Evolutionary conservation across 2,113 vertebrate species (phyloP), one percentile per base, ranked within the genome.

Genomic region (Leuciscus idus): DNA sequence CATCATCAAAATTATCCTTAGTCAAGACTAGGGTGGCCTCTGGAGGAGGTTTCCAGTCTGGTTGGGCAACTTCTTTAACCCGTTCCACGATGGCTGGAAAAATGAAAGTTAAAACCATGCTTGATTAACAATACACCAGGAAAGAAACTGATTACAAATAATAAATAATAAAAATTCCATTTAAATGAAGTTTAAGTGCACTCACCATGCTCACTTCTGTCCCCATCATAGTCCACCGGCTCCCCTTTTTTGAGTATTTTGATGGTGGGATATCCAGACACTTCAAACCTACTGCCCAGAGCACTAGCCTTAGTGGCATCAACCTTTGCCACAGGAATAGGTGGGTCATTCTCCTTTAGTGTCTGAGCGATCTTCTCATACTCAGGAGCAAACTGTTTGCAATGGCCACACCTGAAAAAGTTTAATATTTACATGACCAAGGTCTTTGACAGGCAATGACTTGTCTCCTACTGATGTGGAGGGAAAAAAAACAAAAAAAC

Each of bases 241-340:
- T 99, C 95, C 3, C 98, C 97, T 17, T 97, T 98, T 89, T 99
- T 99, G 52, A 99, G 88, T 86, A 99, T 97, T 94, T 99, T 99
- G 88, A 99, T 96, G 85, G 98, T 99, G 83, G 98, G 98, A 87
- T 99, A 99, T 19, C 97, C 98, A 2, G 95, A 96, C 88, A 99
- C 96, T 0, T 97, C 97, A 75, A 99, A 99, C 86, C 94, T 95
- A 90, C 94, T 92, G 0, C 95, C 96, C n/a, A 99, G 9, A 0
- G 77, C 81, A 2, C 89, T 96, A 6, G 96, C 96, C 17, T 92
- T 88, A 3, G 97, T 98, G 0, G 97, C 98, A 15, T 99, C 98
- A 15, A 99, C 93, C 94, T 99, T 99, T 66, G 96, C 98, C 43
- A 99, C 98, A 43, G 96, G 95, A 83, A 99, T 93, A 1, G 97